Percentiles rank a stretch among this genome's conserved stretches.
Conservation (phyloP, 1,140 invertebrate genomes). For the Pissodes strobi region DNA sequence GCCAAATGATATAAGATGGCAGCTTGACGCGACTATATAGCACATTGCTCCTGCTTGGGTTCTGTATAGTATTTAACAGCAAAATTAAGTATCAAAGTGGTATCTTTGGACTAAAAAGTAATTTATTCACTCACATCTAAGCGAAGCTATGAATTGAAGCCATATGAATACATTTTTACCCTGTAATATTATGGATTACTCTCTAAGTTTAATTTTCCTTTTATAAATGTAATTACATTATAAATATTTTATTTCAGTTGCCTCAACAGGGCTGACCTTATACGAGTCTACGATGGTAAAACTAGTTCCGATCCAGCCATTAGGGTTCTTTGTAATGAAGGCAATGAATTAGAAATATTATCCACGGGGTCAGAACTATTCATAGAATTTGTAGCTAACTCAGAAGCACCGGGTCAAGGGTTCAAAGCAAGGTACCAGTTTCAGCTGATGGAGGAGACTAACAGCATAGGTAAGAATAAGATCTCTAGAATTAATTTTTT, state of each 20-base stretch:
- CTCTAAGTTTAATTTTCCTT: too few species aligned
- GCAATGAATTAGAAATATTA: conserved; percentile 74
- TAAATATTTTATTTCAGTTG: conserved; percentile 72
- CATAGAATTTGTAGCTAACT: conserved; percentile 82
- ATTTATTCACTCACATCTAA: too few species aligned
- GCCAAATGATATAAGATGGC: too few species aligned
- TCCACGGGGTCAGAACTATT: conserved; percentile 79
- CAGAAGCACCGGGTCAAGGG: conserved; percentile 78
- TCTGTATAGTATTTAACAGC: too few species aligned
- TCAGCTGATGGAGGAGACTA: conserved; percentile 64
- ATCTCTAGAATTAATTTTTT: too few species aligned
- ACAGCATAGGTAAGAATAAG: conserved; percentile 50
- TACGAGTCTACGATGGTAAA: conserved; percentile 77
- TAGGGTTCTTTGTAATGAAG: conserved; percentile 79
- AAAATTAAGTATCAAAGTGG: too few species aligned
- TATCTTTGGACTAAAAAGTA: too few species aligned
- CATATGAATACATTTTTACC: too few species aligned
- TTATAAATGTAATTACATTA: background rate
- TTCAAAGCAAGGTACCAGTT: conserved; percentile 85
- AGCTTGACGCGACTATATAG: too few species aligned
- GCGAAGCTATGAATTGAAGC: too few species aligned
- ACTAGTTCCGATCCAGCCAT: conserved; percentile 70
- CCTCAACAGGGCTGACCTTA: conserved; percentile 77
- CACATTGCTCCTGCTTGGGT: too few species aligned
- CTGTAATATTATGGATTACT: too few species aligned